A percentile compares a stretch with the other conserved stretches of the same genome.
Conservation (phyloP, 2,113 vertebrate genomes). For the Tenebrosternarchus preto region DNA sequence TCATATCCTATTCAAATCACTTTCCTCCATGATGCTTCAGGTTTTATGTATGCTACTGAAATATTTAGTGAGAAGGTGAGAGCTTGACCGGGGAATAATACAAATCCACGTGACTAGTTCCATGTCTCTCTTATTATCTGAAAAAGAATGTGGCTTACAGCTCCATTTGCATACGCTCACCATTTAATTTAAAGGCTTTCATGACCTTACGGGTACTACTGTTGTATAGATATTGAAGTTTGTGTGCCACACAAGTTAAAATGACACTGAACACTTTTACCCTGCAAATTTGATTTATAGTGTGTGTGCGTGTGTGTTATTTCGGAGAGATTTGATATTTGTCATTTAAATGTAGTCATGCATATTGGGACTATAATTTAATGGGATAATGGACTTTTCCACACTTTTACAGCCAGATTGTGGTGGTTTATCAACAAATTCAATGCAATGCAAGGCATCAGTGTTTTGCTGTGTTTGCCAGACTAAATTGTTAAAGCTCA, state of each 20-base stretch:
- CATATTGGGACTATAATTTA: no score
- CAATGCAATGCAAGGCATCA: background rate
- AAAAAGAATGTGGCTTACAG: background rate
- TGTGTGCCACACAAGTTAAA: no score
- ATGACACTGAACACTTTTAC: no score
- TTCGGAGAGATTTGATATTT: no score
- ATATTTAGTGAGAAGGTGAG: background rate
- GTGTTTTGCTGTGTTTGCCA: background rate
- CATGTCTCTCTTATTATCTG: background rate
- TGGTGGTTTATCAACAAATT: background rate
- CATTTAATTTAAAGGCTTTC: background rate
- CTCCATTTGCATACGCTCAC: background rate
- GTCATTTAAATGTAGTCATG: no score
- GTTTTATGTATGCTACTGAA: constrained; percentile 48
- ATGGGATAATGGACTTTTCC: background rate
- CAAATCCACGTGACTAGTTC: background rate
- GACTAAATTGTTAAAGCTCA: no score
- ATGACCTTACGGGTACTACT: background rate
- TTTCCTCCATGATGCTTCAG: background rate
- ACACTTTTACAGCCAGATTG: background rate
- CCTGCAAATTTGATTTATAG: no score
- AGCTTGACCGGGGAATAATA: background rate
- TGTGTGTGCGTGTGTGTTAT: no score
- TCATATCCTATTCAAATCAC: background rate
- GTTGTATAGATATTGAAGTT: background rate